phyloP scores from a whole-genome alignment of 2,797 vertebrate genomes.

The Allenopithecus nigroviridis region DNA sequence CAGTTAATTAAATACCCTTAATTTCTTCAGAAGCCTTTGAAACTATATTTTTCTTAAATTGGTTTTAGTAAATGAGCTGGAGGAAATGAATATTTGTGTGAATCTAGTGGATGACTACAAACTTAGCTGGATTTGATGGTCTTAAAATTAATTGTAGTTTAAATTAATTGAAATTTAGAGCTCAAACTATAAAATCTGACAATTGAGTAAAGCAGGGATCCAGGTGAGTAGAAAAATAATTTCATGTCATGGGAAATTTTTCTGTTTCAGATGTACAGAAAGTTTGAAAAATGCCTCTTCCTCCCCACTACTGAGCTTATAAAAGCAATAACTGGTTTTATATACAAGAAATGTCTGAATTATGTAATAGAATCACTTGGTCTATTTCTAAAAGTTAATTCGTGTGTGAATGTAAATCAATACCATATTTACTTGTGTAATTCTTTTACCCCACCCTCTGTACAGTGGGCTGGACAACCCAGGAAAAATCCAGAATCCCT shows the following conservation, averaged over 20 bases:
- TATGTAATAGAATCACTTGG: neutral
- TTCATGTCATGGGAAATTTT: neutral
- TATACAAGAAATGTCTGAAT: neutral
- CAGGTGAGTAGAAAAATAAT: neutral
- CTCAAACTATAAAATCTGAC: neutral
- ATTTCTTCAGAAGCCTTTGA: constrained; percentile 36
- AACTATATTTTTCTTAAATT: constrained; percentile 46
- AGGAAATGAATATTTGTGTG: constrained; percentile 37
- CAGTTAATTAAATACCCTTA: constrained; percentile 42
- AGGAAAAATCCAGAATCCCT: neutral
- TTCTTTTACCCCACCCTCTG: neutral
- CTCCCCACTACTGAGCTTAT: neutral
- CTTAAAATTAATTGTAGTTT: constrained; percentile 45
- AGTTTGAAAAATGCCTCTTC: neutral
- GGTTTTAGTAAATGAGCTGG: constrained; percentile 51
- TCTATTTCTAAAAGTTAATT: constrained; percentile 11
- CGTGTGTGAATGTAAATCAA: neutral
- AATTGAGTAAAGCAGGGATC: neutral
- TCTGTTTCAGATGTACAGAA: neutral
- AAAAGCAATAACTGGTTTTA: neutral
- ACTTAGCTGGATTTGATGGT: neutral
- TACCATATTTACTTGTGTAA: neutral
- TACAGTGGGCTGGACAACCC: neutral
- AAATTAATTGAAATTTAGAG: neutral
- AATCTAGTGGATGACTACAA: constrained; percentile 5